Evolutionary conservation across 2,888 invertebrate genomes (phyloP).

Genomic region (Eupithecia exiguata): DNA sequence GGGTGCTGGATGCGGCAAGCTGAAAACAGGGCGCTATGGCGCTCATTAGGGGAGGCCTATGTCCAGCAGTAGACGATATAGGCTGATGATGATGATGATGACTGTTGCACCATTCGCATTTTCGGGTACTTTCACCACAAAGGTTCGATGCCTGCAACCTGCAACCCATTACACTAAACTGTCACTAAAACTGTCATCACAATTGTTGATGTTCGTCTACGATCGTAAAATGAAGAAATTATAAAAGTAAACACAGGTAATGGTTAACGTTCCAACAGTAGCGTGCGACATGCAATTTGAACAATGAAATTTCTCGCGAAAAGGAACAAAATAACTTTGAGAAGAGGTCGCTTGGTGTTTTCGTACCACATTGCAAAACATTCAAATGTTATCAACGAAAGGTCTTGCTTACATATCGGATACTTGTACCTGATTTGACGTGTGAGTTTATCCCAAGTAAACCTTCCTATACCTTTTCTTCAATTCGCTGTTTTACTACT

Average conservation of each 20-base stretch:
- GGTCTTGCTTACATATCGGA: background rate
- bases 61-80: no score
- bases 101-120: background rate
- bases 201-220: conserved; percentile 26
- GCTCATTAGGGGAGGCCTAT: no score
- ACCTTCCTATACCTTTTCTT: background rate
- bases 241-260: conserved; percentile 49
- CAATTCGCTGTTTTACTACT: background rate
- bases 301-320: conserved; percentile 49
- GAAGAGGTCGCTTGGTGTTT: conserved; percentile 12
- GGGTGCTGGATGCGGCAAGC: no score
- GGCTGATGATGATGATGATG: no score
- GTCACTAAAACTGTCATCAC: conserved; percentile 31
- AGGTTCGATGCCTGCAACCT: conserved; percentile 27
- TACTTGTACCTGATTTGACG: background rate
- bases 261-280: conserved; percentile 39
- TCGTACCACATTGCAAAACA: conserved; percentile 6
- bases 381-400: background rate
- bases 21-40: no score
- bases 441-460: background rate
- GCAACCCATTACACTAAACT: conserved; percentile 21
- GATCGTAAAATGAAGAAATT: conserved; percentile 54
- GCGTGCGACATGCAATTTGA: conserved; percentile 59
- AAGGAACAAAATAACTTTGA: conserved; percentile 37
- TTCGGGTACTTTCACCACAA: background rate